Evolutionary conservation across 2,797 vertebrate genomes (phyloP).

Genomic region (Loris lydekkerianus): DNA sequence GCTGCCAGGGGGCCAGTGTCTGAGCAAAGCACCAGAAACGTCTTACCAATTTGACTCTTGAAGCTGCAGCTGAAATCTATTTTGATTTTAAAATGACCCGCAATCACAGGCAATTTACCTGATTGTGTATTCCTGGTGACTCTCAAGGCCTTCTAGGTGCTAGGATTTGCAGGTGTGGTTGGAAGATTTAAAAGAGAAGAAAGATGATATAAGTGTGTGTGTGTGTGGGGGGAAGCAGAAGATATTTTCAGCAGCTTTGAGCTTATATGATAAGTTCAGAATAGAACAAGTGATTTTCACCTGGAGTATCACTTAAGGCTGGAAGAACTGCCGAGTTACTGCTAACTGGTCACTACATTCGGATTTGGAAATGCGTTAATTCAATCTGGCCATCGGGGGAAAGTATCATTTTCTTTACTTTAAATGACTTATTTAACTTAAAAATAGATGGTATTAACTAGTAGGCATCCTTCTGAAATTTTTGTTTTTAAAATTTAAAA

Average conservation of each 20-base stretch:
- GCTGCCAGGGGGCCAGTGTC: accelerated
- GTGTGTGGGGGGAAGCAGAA: background rate
- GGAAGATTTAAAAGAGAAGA: conserved; percentile 35
- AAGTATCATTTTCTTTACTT: conserved; percentile 11
- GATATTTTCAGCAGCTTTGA: background rate
- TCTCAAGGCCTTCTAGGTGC: background rate
- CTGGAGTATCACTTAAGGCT: background rate
- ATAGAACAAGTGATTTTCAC: background rate
- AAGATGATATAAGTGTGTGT: background rate
- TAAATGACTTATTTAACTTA: conserved; percentile 49
- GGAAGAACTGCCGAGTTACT: background rate
- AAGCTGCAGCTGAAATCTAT: conserved; percentile 2
- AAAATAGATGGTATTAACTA: conserved; percentile 26
- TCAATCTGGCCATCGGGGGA: background rate
- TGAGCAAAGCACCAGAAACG: background rate
- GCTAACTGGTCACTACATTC: background rate
- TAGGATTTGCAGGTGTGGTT: background rate
- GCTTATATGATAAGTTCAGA: background rate
- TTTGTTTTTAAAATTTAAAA: background rate
- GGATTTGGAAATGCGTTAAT: background rate
- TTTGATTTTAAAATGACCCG: background rate
- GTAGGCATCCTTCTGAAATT: background rate
- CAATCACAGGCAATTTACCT: background rate
- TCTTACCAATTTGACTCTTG: background rate
- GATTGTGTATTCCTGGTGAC: conserved; percentile 9